Evolutionary conservation across 2,113 vertebrate genomes (phyloP), one percentile per base, ranked within the genome.

Genomic region (Dipodomys ordii): DNA sequence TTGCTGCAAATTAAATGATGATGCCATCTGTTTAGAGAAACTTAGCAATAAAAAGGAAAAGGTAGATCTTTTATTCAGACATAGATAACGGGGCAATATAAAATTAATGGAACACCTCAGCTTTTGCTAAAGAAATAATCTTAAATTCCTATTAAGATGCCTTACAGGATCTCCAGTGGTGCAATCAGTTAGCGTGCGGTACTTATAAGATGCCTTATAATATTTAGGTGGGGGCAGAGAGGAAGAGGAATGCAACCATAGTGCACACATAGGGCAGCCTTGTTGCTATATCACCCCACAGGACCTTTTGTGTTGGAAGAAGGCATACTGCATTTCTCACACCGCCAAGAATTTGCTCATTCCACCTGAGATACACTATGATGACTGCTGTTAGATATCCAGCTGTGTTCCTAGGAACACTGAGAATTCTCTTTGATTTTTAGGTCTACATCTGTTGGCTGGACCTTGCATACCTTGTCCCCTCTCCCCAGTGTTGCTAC

Each of bases 1-100:
- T 78, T 76, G 82, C 71, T 90, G 77, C 35, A 88, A 84, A 81
- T 80, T 81, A 89, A 87, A 83, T 68, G 46, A 82, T 78, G 49
- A 28, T 39, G 5, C 30, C 78, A 87, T 87, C 23, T 90, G 15
- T 32, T 73, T 72, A 83, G 74, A 90, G 30, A 8, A 22, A 46
- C 28, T 69, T 68, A 82, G 90, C 49, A 93, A 80, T 71, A 72
- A 73, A 39, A 8, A 49, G 16, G 9, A 53, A 87, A 68, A 35
- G 53, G 20, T 46, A 84, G 16, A 18, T 77, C 71, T 65, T 13
- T 60, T 62, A 77, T 85, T 27, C n/a, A 91, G 73, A 92, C 35
- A 69, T 6, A 88, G 39, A 89, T 84, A 78, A 39, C 3, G 60
- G 49, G 53, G 25, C 80, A 76, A 65, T 74, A 57, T 30, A 60